Base-by-base conservation (phyloP, 2,797 vertebrate genomes). In the Spheniscus humboldti region DNA sequence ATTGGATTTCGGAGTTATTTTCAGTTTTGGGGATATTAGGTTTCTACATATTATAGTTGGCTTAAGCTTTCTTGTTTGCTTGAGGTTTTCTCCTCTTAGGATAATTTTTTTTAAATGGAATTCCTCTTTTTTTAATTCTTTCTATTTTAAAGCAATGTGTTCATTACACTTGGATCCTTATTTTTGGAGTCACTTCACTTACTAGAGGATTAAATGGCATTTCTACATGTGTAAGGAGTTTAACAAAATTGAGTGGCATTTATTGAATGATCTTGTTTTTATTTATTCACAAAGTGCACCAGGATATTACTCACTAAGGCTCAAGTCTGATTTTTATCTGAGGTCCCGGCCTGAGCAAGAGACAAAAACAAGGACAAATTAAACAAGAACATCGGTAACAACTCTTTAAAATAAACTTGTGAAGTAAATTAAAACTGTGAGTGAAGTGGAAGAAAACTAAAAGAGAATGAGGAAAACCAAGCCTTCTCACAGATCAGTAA, bases 211-310 rank as follows among this genome's bases (percentile, higher is more conserved):
- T 97, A 94, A 96, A 96, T 95, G 78, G 76, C 92, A 96, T 97
- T 96, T 96, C 86, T 92, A 92, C 78, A 74, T 97, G 93, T 97
- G 95, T 96, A 95, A 97, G 94, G 84, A 81, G 90, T 95, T 96
- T 93, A 96, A 97, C 92, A 98, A 97, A 97, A 97, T 60, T 91
- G 93, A 97, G 95, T 91, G 93, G 90, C 88, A 97, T 96, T 98
- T 97, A 96, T 96, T 96, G 95, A 90, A 97, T 97, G 96, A 97
- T 96, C 97, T 97, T 97, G 88, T 88, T 98, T 98, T 97, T 97
- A 97, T 98, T 98, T 97, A 96, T 97, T 97, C 97, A 96, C 88
- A 90, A 97, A 97, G 87, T 91, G 62, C 93, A 97, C 86, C 91
- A 95, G 91, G 93, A 91, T 96, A 91, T 97, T 94, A 78, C 94